phyloP scores from a whole-genome alignment of 2,888 invertebrate genomes.

The Parnassius smintheus region DNA sequence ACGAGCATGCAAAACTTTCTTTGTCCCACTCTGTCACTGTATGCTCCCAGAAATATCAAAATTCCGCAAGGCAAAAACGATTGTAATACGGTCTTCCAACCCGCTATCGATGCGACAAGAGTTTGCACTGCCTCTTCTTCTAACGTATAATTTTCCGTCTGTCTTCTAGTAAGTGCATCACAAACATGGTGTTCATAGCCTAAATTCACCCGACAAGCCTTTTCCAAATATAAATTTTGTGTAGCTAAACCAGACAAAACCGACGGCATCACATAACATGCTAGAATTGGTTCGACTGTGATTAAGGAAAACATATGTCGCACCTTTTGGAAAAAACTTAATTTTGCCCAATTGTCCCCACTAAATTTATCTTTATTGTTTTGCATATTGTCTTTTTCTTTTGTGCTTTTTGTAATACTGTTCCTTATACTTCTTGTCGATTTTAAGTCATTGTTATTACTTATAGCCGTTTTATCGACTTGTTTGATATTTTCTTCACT shows the following conservation, averaged over 20 bases:
- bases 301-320: constrained; percentile 82
- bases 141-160: constrained; percentile 82
- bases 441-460: constrained; percentile 61
- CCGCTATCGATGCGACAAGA: constrained; percentile 89
- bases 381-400: constrained; percentile 43
- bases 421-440: constrained; percentile 57
- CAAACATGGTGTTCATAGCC: constrained; percentile 87
- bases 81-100: constrained; percentile 93
- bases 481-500: constrained; percentile 49
- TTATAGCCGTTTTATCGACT: constrained; percentile 49
- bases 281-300: constrained; percentile 88
- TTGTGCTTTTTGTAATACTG: constrained; percentile 55
- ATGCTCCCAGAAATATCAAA: constrained; percentile 91
- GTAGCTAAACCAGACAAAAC: constrained; percentile 88
- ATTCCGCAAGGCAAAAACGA: constrained; percentile 89
- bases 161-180: constrained; percentile 86
- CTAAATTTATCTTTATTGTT: constrained; percentile 43
- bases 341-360: constrained; percentile 65
- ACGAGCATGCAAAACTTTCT: constrained; percentile 91
- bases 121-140: constrained; percentile 86
- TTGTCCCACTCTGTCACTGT: constrained; percentile 85
- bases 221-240: constrained; percentile 92
- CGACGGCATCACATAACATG: constrained; percentile 85
- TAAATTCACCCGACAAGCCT: constrained; percentile 92
- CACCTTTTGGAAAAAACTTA: constrained; percentile 80